Percentiles rank a stretch among this genome's conserved stretches.
Evolutionary conservation across 2,888 invertebrate species (phyloP).

Genomic region (Drosophila meridiana): DNA sequence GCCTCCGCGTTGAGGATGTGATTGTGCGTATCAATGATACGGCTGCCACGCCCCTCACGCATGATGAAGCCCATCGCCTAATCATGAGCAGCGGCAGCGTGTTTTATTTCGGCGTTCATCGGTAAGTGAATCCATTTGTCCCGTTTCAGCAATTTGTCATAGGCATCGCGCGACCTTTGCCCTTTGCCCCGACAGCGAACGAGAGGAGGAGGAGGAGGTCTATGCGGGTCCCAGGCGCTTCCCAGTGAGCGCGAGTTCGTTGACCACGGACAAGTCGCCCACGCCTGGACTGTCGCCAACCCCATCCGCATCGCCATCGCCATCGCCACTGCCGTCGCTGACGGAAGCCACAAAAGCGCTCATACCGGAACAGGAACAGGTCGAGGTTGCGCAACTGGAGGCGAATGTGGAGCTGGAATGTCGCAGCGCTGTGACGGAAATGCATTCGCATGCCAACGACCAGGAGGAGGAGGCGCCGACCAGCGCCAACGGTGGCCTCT

Average conservation of each 20-base stretch:
- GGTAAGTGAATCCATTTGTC: slow-evolving; percentile 62
- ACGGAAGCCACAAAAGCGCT: slow-evolving; percentile 76
- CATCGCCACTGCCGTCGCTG: slow-evolving; percentile 41
- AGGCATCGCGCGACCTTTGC: slow-evolving; percentile 14
- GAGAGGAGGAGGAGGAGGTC: slow-evolving; percentile 72
- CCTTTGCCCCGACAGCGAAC: slow-evolving; percentile 58
- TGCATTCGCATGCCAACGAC: slow-evolving; percentile 65
- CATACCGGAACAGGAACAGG: slow-evolving; percentile 53
- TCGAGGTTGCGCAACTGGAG: slow-evolving; percentile 31
- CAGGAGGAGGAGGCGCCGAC: not conserved
- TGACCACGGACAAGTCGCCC: slow-evolving; percentile 66
- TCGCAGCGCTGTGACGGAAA: slow-evolving; percentile 61
- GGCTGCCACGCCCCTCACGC: slow-evolving; percentile 89
- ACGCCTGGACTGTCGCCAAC: slow-evolving; percentile 37
- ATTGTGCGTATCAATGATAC: slow-evolving; percentile 91
- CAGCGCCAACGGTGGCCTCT: slow-evolving; percentile 39
- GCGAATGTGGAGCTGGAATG: slow-evolving; percentile 50
- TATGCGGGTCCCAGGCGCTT: slow-evolving; percentile 63
- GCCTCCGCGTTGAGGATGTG: slow-evolving; percentile 93
- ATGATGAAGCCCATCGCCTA: slow-evolving; percentile 91
- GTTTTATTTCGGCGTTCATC: slow-evolving; percentile 87
- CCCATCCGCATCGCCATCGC: slow-evolving; percentile 31
- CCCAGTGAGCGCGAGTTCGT: slow-evolving; percentile 72
- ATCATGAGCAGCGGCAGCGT: slow-evolving; percentile 90
- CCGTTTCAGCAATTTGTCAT: slow-evolving; percentile 31